Evolutionary conservation across 1,140 invertebrate species (phyloP), one percentile per base, ranked within the genome.

Genomic region (Wiebesia pumilae): DNA sequence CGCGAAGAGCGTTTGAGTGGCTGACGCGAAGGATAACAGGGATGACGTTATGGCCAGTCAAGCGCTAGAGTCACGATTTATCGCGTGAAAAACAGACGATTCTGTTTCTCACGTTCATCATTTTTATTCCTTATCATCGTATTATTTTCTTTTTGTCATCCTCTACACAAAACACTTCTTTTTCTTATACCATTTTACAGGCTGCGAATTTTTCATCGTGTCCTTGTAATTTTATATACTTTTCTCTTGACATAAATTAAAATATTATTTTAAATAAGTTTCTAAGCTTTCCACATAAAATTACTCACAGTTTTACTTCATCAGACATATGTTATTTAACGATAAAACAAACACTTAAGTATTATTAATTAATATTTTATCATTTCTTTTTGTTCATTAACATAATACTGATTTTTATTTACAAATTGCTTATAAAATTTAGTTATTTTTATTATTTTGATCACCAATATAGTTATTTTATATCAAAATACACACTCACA

Each of bases 11-110:
- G 89, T 83, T 81, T 81, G 86, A 88, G 89, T 89, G 89, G 87
- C 85, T 88, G 88, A 67, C 30, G n/a, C 14, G 3, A 33, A 16
- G 9, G 54, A 89, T 82, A 75, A 73, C 77, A 65, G 77, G 88
- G 86, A 88, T 88, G 88, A 91, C 89, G 90, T 91, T 90, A 89
- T 89, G 87, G 82, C 88, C 89, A 87, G 87, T 89, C 88, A 88
- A 90, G 90, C 89, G 88, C 83, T 84, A 87, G 54, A 77, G 71
- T 84, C 83, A 84, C 88, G 89, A 92, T 92, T 91, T 91, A 92
- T 91, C 88, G 89, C 86, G 75, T 88, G 85, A 83, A 83, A 43
- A 71, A 88, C 65, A 47, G 54, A 40, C 35, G 54, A 75, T 81
- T 84, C 51, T 81, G 27, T 62, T 30, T 80, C 27, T 88, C 78